Percentiles rank a stretch among this genome's conserved stretches.
Evolutionary conservation across 2,797 vertebrate genomes (phyloP).

Genomic region (Mycteria americana): DNA sequence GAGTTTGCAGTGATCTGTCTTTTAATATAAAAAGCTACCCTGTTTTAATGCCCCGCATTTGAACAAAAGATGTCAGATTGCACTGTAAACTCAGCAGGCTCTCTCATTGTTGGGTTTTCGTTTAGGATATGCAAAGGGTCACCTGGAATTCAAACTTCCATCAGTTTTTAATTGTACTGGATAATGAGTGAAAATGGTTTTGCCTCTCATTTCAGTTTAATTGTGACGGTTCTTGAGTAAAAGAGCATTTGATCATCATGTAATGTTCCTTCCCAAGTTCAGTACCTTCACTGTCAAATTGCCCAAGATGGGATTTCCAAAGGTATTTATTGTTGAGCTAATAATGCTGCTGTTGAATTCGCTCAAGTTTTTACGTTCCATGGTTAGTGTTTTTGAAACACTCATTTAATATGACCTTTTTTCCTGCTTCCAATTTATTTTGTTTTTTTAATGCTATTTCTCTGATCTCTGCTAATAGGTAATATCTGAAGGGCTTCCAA

Average conservation of each 20-base stretch:
- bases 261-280: not conserved
- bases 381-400: not conserved
- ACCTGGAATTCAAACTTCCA: not conserved
- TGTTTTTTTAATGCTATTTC: not conserved
- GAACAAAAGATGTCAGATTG: not conserved
- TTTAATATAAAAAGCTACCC: not conserved
- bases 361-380: not conserved
- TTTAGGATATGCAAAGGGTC: not conserved
- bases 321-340: not conserved
- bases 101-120: not conserved
- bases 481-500: not conserved
- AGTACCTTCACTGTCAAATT: not conserved
- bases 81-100: not conserved
- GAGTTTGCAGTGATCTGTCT: not conserved
- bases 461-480: not conserved
- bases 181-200: not conserved
- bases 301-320: not conserved
- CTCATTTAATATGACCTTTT: not conserved
- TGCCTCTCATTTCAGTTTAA: not conserved
- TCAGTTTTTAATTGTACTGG: not conserved
- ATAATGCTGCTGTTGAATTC: not conserved
- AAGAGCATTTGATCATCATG: not conserved
- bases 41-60: not conserved
- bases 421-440: not conserved
- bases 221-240: not conserved